Percentiles rank a stretch among this genome's conserved stretches.
Conservation (phyloP, 2,797 vertebrate species). For the Rhinogobio ventralis region DNA sequence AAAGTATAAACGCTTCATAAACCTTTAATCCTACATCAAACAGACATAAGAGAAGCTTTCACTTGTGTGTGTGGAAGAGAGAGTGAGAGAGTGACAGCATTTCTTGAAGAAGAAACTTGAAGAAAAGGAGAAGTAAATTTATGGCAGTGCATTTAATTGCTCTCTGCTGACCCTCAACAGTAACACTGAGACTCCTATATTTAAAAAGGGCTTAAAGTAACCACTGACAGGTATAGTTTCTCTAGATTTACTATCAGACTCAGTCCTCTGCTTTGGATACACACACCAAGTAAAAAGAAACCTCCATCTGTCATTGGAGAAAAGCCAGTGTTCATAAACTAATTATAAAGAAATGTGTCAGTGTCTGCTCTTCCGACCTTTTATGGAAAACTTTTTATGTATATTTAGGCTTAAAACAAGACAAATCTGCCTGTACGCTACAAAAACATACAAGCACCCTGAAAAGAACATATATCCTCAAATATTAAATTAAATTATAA, state of each 20-base stretch:
- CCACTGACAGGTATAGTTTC: conserved; percentile 44
- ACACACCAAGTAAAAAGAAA: background rate
- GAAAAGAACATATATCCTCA: background rate
- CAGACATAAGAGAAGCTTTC: background rate
- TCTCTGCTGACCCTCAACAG: conserved; percentile 1
- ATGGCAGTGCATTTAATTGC: background rate
- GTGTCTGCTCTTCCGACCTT: background rate
- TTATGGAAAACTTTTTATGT: background rate
- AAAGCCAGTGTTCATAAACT: background rate
- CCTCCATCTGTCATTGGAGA: conserved; percentile 11
- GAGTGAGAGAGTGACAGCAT: background rate
- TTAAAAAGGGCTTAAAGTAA: conserved; percentile 54
- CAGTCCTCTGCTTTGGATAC: conserved; percentile 14
- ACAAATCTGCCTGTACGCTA: background rate
- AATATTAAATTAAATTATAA: no score
- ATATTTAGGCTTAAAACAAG: background rate
- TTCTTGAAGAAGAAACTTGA: background rate
- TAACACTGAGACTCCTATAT: conserved; percentile 54
- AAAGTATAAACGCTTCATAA: background rate
- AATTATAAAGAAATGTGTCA: conserved; percentile 27
- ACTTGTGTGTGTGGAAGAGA: background rate
- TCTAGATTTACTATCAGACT: conserved; percentile 48
- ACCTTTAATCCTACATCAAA: background rate
- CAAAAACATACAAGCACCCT: background rate
- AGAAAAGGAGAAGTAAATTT: background rate